Conservation (phyloP, 2,797 vertebrate species). For the Parauchenoglanis punctatus region DNA sequence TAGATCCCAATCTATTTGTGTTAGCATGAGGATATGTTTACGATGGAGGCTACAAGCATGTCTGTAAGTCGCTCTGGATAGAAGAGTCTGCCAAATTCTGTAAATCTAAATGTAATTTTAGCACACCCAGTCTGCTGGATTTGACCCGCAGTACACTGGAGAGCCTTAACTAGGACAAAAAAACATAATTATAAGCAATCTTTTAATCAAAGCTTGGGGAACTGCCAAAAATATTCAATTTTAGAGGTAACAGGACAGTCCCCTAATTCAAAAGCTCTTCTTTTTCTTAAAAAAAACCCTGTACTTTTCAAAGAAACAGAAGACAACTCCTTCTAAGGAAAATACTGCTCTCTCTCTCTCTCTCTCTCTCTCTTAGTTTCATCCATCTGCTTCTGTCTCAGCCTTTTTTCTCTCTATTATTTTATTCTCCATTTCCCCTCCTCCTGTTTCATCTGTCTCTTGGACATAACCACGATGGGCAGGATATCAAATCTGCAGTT, state of each 20-base stretch:
- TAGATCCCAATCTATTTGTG: background rate
- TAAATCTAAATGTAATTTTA: slow-evolving; percentile 1
- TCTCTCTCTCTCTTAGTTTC: background rate
- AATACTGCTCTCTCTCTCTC: background rate
- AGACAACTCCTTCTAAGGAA: background rate
- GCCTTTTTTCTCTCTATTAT: background rate
- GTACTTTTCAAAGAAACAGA: background rate
- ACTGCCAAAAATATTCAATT: background rate
- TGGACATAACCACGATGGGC: slow-evolving; percentile 16
- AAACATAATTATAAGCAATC: background rate
- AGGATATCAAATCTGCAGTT: slow-evolving; percentile 30
- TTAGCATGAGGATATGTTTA: background rate
- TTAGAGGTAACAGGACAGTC: background rate
- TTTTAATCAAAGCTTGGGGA: background rate
- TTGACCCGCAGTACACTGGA: background rate
- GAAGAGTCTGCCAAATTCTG: background rate
- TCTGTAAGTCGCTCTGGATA: background rate
- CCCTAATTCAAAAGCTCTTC: background rate
- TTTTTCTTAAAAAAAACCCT: background rate
- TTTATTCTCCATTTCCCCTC: slow-evolving; percentile 5
- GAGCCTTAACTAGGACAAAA: background rate
- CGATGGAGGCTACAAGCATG: background rate
- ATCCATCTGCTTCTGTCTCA: slow-evolving; percentile 14
- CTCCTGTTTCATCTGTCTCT: slow-evolving; percentile 24
- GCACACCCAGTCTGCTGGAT: background rate